Evolutionary conservation across 1,140 invertebrate genomes (phyloP).

Genomic region (Metaphire vulgaris): DNA sequence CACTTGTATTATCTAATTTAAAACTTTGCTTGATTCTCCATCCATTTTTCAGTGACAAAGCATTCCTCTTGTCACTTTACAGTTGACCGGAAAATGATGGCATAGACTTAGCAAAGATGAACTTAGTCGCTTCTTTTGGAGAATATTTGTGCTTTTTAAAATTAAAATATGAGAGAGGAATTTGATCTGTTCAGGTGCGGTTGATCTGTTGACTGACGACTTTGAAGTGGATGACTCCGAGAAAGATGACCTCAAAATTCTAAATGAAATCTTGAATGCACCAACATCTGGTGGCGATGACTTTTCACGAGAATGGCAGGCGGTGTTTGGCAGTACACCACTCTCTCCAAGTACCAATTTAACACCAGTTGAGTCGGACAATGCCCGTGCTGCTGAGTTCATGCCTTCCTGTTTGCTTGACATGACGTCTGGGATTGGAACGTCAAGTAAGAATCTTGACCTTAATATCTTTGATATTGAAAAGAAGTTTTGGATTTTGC

Average conservation of each 20-base stretch:
- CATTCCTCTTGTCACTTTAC: too few species aligned
- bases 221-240: constrained; percentile 45
- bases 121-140: too few species aligned
- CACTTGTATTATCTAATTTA: too few species aligned
- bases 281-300: constrained; percentile 45
- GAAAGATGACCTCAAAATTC: constrained; percentile 53
- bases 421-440: constrained; percentile 37
- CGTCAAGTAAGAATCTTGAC: too few species aligned
- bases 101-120: too few species aligned
- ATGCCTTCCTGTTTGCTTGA: constrained; percentile 56
- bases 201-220: constrained; percentile 50
- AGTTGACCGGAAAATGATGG: too few species aligned
- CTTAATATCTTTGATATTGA: too few species aligned
- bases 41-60: too few species aligned
- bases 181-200: constrained; percentile 35
- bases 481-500: too few species aligned
- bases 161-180: too few species aligned
- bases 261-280: constrained; percentile 54
- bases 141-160: too few species aligned
- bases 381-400: constrained; percentile 40
- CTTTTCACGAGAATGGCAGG: constrained; percentile 48
- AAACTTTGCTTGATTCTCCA: too few species aligned
- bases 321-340: constrained; percentile 36
- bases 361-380: constrained; percentile 39
- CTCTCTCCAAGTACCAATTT: constrained; percentile 30